phyloP scores from a whole-genome alignment of 2,888 invertebrate species.

The Melanchra persicariae region DNA sequence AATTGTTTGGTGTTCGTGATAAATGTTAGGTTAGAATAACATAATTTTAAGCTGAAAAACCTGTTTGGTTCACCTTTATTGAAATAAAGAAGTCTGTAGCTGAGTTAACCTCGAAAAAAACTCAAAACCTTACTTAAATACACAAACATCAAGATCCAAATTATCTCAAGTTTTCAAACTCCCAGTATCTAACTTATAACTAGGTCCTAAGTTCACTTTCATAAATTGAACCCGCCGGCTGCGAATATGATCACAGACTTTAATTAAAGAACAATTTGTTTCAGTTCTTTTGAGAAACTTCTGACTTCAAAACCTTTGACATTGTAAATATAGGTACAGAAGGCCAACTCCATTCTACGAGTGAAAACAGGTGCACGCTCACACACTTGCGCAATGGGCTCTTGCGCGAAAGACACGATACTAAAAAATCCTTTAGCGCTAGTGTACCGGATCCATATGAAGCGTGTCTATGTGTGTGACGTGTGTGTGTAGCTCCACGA shows the following conservation, averaged over 20 bases:
- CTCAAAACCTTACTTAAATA: not conserved
- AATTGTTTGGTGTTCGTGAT: too few relatives aligned
- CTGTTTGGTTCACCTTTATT: too few relatives aligned
- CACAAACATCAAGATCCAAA: constrained; percentile 16
- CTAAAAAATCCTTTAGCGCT: too few relatives aligned
- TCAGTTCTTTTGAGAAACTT: constrained; percentile 26
- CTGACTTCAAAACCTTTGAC: not conserved
- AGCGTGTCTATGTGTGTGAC: too few relatives aligned
- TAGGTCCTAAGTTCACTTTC: constrained; percentile 31
- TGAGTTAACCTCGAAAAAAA: not conserved
- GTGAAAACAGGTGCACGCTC: fast-evolving
- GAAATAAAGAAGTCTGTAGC: not conserved
- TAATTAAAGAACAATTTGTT: constrained; percentile 46
- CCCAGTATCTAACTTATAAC: constrained; percentile 19
- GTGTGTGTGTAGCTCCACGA: too few relatives aligned
- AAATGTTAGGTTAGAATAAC: too few relatives aligned
- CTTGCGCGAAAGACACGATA: too few relatives aligned
- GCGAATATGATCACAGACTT: constrained; percentile 37
- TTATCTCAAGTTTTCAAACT: constrained; percentile 8
- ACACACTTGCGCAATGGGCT: too few relatives aligned
- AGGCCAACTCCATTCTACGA: not conserved
- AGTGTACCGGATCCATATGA: too few relatives aligned
- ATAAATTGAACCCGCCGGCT: constrained; percentile 19
- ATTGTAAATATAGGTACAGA: not conserved
- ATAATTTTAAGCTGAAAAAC: too few relatives aligned